Base-by-base conservation (phyloP, 2,797 vertebrate genomes). In the Telmatherina bonti region DNA sequence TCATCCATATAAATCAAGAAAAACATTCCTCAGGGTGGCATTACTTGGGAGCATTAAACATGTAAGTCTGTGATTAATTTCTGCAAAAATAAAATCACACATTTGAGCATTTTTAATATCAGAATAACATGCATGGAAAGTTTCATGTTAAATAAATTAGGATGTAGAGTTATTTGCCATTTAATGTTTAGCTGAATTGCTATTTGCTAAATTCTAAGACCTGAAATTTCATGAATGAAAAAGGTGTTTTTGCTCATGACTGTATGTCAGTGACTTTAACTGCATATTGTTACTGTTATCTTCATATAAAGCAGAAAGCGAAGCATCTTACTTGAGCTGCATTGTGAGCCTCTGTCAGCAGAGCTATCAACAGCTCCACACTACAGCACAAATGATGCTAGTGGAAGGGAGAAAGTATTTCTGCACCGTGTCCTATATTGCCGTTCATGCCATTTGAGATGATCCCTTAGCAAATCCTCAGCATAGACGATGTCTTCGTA, bases 361-460 rank as follows among this genome's bases (percentile, higher is more conserved):
- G 41, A 73, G 53, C 67, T 56, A 71, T 67, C 81, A 74, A 10
- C 65, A 47, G 63, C 58, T 72, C 27, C 69, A 67, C 41, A 4
- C 30, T 9, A 55, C 60, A 67, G 60, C 67, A 81, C 70, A 67
- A 75, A 83, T 29, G 62, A 64, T 73, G 66, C 69, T 65, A 56
- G 30, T 33, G 53, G 45, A 67, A 55, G 16, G 67, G 52, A 57
- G 38, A 80, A 58, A 59, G 69, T 29, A 36, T 35, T 2, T 73
- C 73, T 74, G 49, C 65, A 51, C 70, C 18, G 5, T 36, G n/a
- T 51, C 27, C 63, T 65, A 24, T 80, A 63, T 62, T 30, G 52
- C 53, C 55, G 47, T 30, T 35, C 18, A 36, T 53, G 54, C 54
- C 22, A 49, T 79, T 72, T 65, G 31, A 31, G 45, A 38, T 12